Percentiles rank a stretch among this genome's conserved stretches.
Conservation (phyloP, 2,113 vertebrate species). For the Dasyurus viverrinus region DNA sequence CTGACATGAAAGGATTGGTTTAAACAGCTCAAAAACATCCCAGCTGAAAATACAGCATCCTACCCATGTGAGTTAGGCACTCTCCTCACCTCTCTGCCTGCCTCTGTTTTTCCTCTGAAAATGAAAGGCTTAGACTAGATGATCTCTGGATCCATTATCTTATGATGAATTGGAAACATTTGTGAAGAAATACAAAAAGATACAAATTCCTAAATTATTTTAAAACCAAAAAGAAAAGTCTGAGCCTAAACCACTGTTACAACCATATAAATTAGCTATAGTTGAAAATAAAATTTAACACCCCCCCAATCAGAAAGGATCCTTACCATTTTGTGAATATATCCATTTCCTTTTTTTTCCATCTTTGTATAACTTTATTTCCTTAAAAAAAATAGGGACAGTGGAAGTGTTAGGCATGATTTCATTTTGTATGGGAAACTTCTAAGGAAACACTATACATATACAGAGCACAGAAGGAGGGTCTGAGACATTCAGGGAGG, state of each 20-base stretch:
- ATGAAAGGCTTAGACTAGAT: not conserved
- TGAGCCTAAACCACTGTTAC: not conserved
- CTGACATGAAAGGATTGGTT: not conserved
- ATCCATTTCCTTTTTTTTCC: too few species aligned
- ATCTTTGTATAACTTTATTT: too few species aligned
- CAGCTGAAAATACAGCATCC: not conserved
- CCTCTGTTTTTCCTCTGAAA: not conserved
- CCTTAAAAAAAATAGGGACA: not conserved
- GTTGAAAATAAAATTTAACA: too few species aligned
- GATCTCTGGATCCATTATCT: not conserved
- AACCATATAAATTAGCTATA: not conserved
- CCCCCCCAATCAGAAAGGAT: too few species aligned
- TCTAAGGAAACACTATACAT: not conserved
- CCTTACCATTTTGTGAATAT: too few species aligned
- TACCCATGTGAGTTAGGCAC: not conserved
- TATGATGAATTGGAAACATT: conserved; percentile 51
- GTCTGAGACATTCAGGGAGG: too few species aligned
- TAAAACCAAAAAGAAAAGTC: not conserved
- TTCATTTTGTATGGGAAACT: not conserved
- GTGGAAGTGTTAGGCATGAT: not conserved
- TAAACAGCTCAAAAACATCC: not conserved
- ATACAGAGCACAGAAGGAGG: not conserved
- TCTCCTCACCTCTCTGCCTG: not conserved
- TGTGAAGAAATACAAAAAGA: conserved; percentile 62
- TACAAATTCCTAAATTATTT: not conserved